phyloP scores from a whole-genome alignment of 2,113 vertebrate species.

The Philantomba maxwellii region DNA sequence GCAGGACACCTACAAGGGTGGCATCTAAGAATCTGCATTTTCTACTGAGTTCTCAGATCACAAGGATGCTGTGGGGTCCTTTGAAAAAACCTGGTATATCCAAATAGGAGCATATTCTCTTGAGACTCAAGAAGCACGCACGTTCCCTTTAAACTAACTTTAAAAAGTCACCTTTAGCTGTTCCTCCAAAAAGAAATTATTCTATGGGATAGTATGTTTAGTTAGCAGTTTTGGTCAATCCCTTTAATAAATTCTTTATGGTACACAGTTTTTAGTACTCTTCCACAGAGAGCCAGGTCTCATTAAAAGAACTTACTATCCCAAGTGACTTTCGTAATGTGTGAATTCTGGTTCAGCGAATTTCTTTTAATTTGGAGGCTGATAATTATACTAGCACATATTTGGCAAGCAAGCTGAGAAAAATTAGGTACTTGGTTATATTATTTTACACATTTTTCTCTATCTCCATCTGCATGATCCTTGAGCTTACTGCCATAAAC shows the following conservation, averaged over 20 bases:
- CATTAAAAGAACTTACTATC: background rate
- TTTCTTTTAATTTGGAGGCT: constrained; percentile 16
- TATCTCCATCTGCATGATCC: background rate
- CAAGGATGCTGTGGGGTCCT: background rate
- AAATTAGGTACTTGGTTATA: background rate
- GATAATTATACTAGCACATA: background rate
- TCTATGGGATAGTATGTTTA: background rate
- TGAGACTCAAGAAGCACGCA: background rate
- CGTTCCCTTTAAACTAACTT: background rate
- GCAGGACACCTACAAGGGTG: background rate
- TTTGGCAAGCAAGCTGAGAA: constrained; percentile 11
- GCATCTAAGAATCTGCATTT: background rate
- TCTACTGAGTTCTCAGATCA: background rate
- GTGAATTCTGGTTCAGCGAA: background rate
- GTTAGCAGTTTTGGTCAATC: background rate
- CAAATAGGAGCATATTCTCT: background rate
- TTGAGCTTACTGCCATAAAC: background rate
- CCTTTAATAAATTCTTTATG: background rate
- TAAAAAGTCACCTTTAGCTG: background rate
- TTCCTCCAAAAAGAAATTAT: background rate
- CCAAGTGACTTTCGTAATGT: background rate
- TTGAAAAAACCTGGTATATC: background rate
- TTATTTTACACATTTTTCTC: background rate
- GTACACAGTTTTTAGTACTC: background rate
- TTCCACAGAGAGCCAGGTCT: background rate